phyloP scores from a whole-genome alignment of 1,140 invertebrate genomes.

The Pachyrhynchus sulphureomaculatus region DNA sequence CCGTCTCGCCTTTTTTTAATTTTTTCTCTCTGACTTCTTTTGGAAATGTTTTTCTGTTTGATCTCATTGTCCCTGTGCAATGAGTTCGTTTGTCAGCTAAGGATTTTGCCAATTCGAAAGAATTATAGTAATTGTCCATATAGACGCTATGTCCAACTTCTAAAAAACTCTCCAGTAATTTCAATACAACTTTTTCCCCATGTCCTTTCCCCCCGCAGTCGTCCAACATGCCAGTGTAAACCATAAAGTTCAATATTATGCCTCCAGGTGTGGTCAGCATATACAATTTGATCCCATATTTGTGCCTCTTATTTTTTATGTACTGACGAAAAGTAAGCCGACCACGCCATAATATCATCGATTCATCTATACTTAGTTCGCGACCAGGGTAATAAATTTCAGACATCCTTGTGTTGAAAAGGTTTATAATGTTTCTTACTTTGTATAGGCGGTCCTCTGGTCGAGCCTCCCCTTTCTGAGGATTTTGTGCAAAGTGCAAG shows the following conservation, averaged over 20 bases:
- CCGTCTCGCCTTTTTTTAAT: conserved; percentile 33
- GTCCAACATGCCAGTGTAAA: not conserved
- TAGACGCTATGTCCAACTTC: conserved; percentile 45
- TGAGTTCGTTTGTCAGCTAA: conserved; percentile 45
- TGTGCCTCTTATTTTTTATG: not conserved
- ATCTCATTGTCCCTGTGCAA: conserved; percentile 45
- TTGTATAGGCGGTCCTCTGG: conserved; percentile 17
- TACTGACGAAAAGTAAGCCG: not conserved
- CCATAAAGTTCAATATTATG: not conserved
- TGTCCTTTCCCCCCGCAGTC: conserved; percentile 15
- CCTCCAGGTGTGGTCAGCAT: not conserved
- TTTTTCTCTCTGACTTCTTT: no score
- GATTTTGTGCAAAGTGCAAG: conserved; percentile 31
- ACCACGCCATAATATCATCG: not conserved
- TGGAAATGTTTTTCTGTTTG: conserved; percentile 38
- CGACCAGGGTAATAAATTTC: conserved; percentile 39
- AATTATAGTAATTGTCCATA: conserved; percentile 53
- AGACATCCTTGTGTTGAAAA: conserved; percentile 20
- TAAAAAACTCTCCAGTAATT: conserved; percentile 34
- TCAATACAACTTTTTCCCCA: conserved; percentile 4
- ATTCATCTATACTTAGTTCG: conserved; percentile 45
- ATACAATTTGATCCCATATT: conserved; percentile 1
- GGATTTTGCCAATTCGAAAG: conserved; percentile 41
- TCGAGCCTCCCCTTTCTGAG: not conserved
- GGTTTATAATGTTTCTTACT: conserved; percentile 22